Evolutionary conservation across 2,113 vertebrate species (phyloP), one percentile per base, ranked within the genome.

Genomic region (Sylvilagus bachmani): DNA sequence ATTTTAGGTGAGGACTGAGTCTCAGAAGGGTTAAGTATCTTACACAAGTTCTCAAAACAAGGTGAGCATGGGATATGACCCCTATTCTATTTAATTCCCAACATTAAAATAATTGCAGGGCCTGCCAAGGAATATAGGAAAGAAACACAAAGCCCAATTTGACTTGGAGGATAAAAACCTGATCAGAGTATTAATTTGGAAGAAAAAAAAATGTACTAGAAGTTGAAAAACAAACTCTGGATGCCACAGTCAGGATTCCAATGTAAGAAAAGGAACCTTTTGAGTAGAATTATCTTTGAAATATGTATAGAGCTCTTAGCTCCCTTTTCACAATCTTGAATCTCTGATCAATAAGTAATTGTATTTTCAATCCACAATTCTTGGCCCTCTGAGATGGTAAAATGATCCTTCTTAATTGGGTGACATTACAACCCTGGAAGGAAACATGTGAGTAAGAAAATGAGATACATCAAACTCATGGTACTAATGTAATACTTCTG

Each of bases 111-210:
- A 88, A 91, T 31, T 62, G 25, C 44, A 82, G 67, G 29, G 27
- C 17, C 69, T 73, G 8, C 73, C 9, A 73, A 79, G 73, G 2
- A 88, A 89, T 74, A 87, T 66, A 62, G 58, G 31, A 87, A 88
- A 88, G 61, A 90, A 90, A 86, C 25, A 75, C 38, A 90, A 95
- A 81, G 62, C 71, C 64, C 58, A 90, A 86, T 86, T 81, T 92
- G 49, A 86, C 66, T 89, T 75, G 3, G 86, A 29, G 25, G 55
- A 13, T 4, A n/a, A 44, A 77, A 90, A 86, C 53, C 27, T 58
- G 25, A 75, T 55, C 53, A 53, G 82, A 62, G 33, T 17, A 55
- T 86, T 79, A 85, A 86, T 44, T 62, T 91, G 53, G 62, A 61
- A 73, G 31, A 66, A 71, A 33, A 71, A 33, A 64, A 80, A 27